Percentiles rank a stretch among this genome's conserved stretches.
These are phyloP conservation scores for Hydrolagus colliei DNA, from an alignment of 2,797 vertebrate species.

Conservation along the genomic window DNA sequence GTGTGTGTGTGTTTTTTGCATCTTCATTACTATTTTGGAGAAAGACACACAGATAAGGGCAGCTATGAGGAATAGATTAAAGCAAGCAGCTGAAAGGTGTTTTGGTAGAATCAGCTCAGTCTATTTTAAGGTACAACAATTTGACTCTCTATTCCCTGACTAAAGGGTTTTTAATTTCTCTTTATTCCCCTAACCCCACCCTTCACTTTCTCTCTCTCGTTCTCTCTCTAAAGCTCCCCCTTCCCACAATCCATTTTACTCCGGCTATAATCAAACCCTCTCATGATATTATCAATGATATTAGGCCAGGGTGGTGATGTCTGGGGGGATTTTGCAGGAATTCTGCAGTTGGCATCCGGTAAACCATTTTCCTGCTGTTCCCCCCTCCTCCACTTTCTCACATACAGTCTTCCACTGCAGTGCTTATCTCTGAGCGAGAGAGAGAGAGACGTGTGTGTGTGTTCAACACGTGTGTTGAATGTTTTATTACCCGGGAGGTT, in stretches of 20 bases:
- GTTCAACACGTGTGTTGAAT: constrained; percentile 14
- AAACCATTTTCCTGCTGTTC: neutral
- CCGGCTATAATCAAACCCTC: neutral
- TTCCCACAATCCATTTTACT: neutral
- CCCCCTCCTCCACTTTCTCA: neutral
- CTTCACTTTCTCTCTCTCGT: no score
- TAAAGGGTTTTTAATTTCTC: no score
- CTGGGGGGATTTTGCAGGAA: neutral
- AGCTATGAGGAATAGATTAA: neutral
- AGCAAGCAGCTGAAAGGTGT: no score
- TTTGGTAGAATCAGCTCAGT: neutral
- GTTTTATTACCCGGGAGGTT: neutral
- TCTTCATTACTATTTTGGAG: neutral
- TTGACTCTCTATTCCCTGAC: no score
- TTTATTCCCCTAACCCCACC: no score
- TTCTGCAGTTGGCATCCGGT: neutral
- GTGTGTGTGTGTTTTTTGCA: no score
- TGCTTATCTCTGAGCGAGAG: neutral
- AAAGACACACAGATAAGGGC: no score
- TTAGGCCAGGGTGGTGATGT: neutral
- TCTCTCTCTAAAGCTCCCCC: no score
- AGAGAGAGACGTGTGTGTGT: neutral
- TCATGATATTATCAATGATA: neutral
- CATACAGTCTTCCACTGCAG: neutral
- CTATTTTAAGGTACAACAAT: no score